Conservation (phyloP, 2,113 vertebrate genomes). For the Leptobrachium leishanense region DNA sequence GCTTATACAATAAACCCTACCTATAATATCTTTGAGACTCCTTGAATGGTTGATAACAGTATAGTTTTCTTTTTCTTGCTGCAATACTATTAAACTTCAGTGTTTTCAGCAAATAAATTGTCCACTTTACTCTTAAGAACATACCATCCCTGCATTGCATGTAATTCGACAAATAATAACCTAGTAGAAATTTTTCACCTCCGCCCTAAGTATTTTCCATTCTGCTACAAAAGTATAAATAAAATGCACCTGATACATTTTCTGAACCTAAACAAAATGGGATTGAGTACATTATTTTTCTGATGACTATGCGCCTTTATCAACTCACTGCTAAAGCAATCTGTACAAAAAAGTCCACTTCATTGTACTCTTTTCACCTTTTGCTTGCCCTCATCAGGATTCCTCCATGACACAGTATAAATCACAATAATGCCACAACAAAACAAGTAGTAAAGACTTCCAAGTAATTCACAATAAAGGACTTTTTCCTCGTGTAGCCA, state of each 20-base stretch:
- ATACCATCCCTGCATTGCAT: background rate
- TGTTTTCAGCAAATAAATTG: too few relatives aligned
- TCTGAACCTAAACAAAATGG: slow-evolving; percentile 6
- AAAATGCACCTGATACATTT: background rate
- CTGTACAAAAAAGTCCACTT: slow-evolving; percentile 21
- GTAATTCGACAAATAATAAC: background rate
- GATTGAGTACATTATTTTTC: slow-evolving; percentile 2
- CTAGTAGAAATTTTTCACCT: background rate
- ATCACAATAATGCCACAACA: slow-evolving; percentile 30
- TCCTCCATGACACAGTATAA: slow-evolving; percentile 33
- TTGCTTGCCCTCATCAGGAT: slow-evolving; percentile 29
- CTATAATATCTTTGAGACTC: too few relatives aligned
- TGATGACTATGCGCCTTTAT: slow-evolving; percentile 23
- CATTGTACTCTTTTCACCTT: slow-evolving; percentile 32
- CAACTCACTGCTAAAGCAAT: slow-evolving; percentile 5
- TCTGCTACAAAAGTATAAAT: background rate
- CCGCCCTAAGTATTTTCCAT: background rate
- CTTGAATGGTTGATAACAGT: too few relatives aligned
- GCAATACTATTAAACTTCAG: too few relatives aligned
- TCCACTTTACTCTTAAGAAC: too few relatives aligned
- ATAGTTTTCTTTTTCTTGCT: too few relatives aligned
- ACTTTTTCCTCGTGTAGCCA: slow-evolving; percentile 18
- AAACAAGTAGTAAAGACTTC: slow-evolving; percentile 36
- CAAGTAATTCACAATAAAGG: slow-evolving; percentile 34
- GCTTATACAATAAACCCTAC: too few relatives aligned